Evolutionary conservation across 2,797 vertebrate genomes (phyloP).

Genomic region (Morus bassanus): DNA sequence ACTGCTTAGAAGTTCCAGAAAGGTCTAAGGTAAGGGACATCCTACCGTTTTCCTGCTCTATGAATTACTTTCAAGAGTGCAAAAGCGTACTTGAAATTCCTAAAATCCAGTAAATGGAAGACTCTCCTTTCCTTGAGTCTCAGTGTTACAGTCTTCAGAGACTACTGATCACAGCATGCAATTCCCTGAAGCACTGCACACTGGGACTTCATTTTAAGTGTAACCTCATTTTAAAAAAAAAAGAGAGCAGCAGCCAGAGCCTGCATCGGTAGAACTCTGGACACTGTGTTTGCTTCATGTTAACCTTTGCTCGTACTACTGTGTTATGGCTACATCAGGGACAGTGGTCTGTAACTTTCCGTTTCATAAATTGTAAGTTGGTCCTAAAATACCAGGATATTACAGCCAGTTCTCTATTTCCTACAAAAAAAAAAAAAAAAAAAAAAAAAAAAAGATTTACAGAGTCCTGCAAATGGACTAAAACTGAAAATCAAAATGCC

Average conservation of each 20-base stretch:
- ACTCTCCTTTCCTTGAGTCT: constrained; percentile 57
- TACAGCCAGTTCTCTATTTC: not conserved
- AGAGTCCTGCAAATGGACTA: not conserved
- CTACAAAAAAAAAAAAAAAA: not conserved
- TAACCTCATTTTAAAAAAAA: constrained; percentile 8
- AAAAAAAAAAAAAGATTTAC: not conserved
- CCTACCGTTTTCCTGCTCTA: constrained; percentile 51
- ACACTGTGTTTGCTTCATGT: not conserved
- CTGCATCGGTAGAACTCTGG: constrained; percentile 4
- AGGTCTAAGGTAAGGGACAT: constrained; percentile 68
- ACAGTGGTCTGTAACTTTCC: constrained; percentile 39
- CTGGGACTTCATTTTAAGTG: constrained; percentile 48
- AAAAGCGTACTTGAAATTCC: constrained; percentile 56
- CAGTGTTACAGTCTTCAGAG: constrained; percentile 54
- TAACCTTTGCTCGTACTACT: constrained; percentile 33
- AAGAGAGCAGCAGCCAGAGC: not conserved
- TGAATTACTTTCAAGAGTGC: constrained; percentile 57
- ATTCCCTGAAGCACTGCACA: constrained; percentile 56
- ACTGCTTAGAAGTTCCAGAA: constrained; percentile 60
- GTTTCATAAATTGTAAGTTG: not conserved
- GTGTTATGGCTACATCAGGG: not conserved
- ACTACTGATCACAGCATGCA: constrained; percentile 64
- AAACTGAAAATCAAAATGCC: constrained; percentile 19
- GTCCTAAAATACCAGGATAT: constrained; percentile 1
- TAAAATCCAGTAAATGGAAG: constrained; percentile 55